Evolutionary conservation across 2,888 invertebrate genomes (phyloP), one percentile per base, ranked within the genome.

Genomic region (Eretmocerus hayati): DNA sequence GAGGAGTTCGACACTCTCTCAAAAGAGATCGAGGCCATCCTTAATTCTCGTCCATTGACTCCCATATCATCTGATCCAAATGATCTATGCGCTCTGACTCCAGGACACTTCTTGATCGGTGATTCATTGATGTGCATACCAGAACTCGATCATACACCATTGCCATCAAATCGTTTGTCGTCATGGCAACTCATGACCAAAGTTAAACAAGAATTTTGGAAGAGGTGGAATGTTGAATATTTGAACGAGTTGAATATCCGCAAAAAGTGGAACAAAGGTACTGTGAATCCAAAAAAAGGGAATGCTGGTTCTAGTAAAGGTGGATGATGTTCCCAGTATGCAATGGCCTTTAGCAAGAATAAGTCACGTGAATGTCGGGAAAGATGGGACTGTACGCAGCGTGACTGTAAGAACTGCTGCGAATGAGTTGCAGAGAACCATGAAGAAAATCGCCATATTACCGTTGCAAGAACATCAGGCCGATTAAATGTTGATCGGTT

Each of bases 101-200:
- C 49, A 11, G 41, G 32, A 4, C 56, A 57, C 30, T 50, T 56
- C 21, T 30, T 49, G 15, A 56, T 56, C 9, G 49, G 47, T 13
- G 38, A 48, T 20, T 39, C 48, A 21, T 16, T 56, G 5, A 52
- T 36, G 4, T 41, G 15, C 32, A 13, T 48, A 5, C 46, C 41
- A 11, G 40, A 46, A 33, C 4, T 18, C 13, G 40, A 50, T 15
- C 36, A 16, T 11, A 15, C 18, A 9, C 19, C 26, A 3, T 22
- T 39, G 15, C 39, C 42, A 16, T 11, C n/a, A n/a, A 56, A 54
- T 43, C 35, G 46, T 3, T 32, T 55, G 22, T 43, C 47, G 13
- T 2, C 22, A 8, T 50, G 45, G 42, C 37, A 51, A 26, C 23
- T 22, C 4, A 37, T 48, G 2, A 39, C 44, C 13, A 18, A 51